These are phyloP conservation scores for Panurus biarmicus DNA, from an alignment of 2,113 vertebrate species.

Conservation along the genomic window DNA sequence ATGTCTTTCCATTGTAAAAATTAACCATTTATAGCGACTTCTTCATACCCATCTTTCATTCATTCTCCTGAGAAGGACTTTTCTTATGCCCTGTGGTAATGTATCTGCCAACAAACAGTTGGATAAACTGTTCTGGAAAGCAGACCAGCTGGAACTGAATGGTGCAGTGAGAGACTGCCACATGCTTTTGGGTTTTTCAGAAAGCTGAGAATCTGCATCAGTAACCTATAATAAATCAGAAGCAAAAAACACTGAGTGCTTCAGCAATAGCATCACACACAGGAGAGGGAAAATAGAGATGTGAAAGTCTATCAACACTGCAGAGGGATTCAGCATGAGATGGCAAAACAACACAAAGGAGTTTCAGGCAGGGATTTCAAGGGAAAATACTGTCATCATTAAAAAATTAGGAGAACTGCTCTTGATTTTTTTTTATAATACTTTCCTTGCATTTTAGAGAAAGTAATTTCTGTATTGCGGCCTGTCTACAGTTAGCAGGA, in stretches of 20 bases:
- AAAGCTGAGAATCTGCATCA: not conserved
- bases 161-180: not conserved
- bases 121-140: not conserved
- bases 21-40: not conserved
- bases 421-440: not conserved
- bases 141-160: not conserved
- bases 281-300: not conserved
- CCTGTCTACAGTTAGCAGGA: not conserved
- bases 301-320: not conserved
- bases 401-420: not conserved
- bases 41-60: not conserved
- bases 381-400: not conserved
- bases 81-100: not conserved
- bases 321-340: not conserved
- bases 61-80: not conserved
- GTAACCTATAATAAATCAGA: not conserved
- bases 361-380: not conserved
- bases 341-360: not conserved
- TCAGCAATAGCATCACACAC: not conserved
- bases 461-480: not conserved
- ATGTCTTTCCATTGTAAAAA: not conserved
- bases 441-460: not conserved
- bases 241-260: fast-evolving
- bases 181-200: not conserved
- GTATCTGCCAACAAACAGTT: not conserved